Conservation (phyloP, 2,888 invertebrate species). For the Zaprionus bogoriensis region DNA sequence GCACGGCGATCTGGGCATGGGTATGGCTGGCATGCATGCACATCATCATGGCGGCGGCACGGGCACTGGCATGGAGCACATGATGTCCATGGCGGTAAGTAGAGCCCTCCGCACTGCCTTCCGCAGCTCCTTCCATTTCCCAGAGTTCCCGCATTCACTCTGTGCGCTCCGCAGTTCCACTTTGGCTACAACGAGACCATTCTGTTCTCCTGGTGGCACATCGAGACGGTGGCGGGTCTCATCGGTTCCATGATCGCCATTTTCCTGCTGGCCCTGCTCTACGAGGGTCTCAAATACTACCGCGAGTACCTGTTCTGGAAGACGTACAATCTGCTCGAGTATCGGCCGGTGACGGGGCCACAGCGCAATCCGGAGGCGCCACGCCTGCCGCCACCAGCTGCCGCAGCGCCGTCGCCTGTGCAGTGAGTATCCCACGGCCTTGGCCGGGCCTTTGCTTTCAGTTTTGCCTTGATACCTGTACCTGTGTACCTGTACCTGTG, state of each 20-base stretch:
- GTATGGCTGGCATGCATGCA: conserved; percentile 30
- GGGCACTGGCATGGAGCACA: conserved; percentile 79
- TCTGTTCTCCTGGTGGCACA: conserved; percentile 92
- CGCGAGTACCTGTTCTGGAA: conserved; percentile 93
- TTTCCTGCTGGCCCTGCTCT: conserved; percentile 94
- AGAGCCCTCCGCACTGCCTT: too few relatives aligned
- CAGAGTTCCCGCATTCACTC: too few relatives aligned
- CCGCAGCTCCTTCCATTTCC: too few relatives aligned
- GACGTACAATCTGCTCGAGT: conserved; percentile 92
- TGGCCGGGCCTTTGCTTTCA: background rate
- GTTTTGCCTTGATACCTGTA: background rate
- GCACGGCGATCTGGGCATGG: conserved; percentile 31
- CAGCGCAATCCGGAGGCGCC: conserved; percentile 82
- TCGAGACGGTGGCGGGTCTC: conserved; percentile 89
- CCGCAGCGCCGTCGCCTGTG: conserved; percentile 85
- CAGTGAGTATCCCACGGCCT: conserved; percentile 86
- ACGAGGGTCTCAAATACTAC: conserved; percentile 92
- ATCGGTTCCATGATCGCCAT: conserved; percentile 95
- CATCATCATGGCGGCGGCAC: conserved; percentile 60
- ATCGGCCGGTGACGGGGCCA: conserved; percentile 92
- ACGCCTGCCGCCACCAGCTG: conserved; percentile 85
- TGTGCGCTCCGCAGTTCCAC: conserved; percentile 86
- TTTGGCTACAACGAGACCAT: conserved; percentile 90
- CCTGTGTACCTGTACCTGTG: too few relatives aligned
- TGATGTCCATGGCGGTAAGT: conserved; percentile 83